Conservation (phyloP, 2,888 invertebrate species). For the Melitaea athalia region DNA sequence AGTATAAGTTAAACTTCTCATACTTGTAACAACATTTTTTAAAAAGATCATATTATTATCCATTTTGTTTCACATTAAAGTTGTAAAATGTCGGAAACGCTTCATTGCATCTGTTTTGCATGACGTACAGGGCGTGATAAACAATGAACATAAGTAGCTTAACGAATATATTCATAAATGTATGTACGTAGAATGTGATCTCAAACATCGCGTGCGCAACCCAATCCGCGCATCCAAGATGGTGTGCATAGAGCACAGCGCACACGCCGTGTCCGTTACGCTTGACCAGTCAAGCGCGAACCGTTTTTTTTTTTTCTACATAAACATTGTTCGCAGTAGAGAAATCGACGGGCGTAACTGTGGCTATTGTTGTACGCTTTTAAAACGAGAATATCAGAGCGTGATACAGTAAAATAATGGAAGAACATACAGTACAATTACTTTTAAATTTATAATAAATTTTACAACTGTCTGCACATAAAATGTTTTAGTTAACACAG, state of each 20-base stretch:
- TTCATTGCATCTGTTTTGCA: neutral
- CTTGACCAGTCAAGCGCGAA: slow-evolving; percentile 69
- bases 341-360: slow-evolving; percentile 80
- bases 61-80: too few species aligned
- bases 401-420: slow-evolving; percentile 72
- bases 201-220: slow-evolving; percentile 65
- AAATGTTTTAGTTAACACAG: too few species aligned
- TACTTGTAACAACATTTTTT: too few species aligned
- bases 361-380: slow-evolving; percentile 73
- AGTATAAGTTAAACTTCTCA: too few species aligned
- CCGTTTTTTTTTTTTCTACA: slow-evolving; percentile 73
- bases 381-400: slow-evolving; percentile 78
- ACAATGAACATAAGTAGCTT: neutral
- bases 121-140: neutral
- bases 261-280: slow-evolving; percentile 77
- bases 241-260: slow-evolving; percentile 60
- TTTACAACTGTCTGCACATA: neutral
- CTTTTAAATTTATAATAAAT: slow-evolving; percentile 14
- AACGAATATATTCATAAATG: neutral
- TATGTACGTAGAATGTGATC: slow-evolving; percentile 22
- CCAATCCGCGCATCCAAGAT: slow-evolving; percentile 76
- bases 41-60: too few species aligned
- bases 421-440: slow-evolving; percentile 47
- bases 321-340: slow-evolving; percentile 80
- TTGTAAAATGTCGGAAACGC: neutral